phyloP scores from a whole-genome alignment of 2,797 vertebrate genomes.

The Gymnocypris eckloni region DNA sequence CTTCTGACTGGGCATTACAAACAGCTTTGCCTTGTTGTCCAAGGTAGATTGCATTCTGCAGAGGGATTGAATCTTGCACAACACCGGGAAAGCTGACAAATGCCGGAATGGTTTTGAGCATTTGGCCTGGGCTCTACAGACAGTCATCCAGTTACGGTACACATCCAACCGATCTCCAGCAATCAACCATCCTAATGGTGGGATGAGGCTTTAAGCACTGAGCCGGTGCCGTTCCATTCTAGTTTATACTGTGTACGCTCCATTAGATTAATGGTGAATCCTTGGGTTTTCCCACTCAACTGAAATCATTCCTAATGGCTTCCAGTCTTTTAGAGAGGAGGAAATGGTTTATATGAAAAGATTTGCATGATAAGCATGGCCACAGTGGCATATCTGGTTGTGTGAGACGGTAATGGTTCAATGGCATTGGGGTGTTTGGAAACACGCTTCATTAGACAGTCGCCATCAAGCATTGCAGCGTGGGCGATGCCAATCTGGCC shows the following conservation, averaged over 20 bases:
- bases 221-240: conserved; percentile 16
- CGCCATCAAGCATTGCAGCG: conserved; percentile 1
- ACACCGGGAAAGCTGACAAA: conserved; percentile 21
- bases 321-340: conserved; percentile 15
- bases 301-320: conserved; percentile 36
- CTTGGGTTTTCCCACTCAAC: conserved; percentile 19
- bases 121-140: conserved; percentile 12
- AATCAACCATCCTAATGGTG: conserved; percentile 16
- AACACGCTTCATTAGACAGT: conserved; percentile 11
- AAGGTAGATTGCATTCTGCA: conserved; percentile 11
- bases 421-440: conserved; percentile 9
- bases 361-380: background rate
- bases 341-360: conserved; percentile 22
- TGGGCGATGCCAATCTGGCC: background rate
- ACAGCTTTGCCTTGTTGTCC: conserved; percentile 14
- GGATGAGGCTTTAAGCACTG: conserved; percentile 37
- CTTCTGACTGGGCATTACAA: background rate
- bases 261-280: conserved; percentile 47
- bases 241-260: conserved; percentile 18
- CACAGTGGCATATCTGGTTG: background rate
- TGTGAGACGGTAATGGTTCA: conserved; percentile 1
- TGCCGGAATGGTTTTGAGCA: conserved; percentile 33
- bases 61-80: conserved; percentile 22
- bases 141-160: background rate
- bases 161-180: conserved; percentile 32